Conservation (phyloP, 1,140 invertebrate genomes). For the Aphaenogaster rudis region DNA sequence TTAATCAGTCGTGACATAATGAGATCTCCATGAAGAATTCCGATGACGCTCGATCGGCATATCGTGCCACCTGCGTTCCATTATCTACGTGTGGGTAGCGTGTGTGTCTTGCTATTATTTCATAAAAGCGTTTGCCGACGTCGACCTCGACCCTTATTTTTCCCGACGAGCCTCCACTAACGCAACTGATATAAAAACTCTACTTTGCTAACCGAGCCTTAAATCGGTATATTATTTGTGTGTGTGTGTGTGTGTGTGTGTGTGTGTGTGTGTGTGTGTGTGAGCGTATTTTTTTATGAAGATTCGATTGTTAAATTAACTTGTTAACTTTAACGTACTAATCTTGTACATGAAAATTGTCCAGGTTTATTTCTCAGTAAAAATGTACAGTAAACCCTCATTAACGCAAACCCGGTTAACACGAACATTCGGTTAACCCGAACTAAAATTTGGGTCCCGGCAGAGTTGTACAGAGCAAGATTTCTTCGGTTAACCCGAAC, state of each 20-base stretch:
- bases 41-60: constrained; percentile 13
- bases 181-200: not conserved
- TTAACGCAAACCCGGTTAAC: no score
- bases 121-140: constrained; percentile 4
- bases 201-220: not conserved
- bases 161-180: not conserved
- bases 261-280: no score
- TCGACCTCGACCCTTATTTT: constrained; percentile 14
- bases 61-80: constrained; percentile 38
- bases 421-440: no score
- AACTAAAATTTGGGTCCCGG: no score
- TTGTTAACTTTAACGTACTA: not conserved
- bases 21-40: constrained; percentile 54
- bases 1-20: constrained; percentile 70
- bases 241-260: no score
- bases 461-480: no score
- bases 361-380: not conserved
- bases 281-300: not conserved
- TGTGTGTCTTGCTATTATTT: constrained; percentile 21
- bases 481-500: no score
- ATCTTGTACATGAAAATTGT: not conserved
- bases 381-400: no score
- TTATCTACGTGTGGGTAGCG: not conserved
- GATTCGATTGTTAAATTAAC: not conserved
- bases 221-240: not conserved